Evolutionary conservation across 2,797 vertebrate genomes (phyloP), one percentile per base, ranked within the genome.

Genomic region (Mergus octosetaceus): DNA sequence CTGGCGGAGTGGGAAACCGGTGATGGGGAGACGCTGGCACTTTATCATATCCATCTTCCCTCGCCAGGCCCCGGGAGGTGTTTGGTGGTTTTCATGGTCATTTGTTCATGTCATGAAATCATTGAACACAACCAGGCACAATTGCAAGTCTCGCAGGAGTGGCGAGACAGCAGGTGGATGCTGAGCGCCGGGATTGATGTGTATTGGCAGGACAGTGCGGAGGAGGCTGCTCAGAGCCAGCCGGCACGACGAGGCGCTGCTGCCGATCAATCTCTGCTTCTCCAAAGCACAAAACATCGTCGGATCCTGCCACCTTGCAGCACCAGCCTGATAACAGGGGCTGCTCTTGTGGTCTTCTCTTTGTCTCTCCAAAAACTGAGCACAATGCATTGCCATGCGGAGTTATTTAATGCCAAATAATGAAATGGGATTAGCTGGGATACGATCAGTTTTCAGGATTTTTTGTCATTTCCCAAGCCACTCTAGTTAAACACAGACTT

Each of bases 381-480:
- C 51, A 36, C 34, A 3, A 3, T 3, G 3, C 12, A 4, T 49
- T 30, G 53, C 34, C 19, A 1, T 1, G 14, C 0, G 2, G 53
- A 15, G 32, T 43, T 74, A 66, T 94, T 95, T 56, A 43, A 78
- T 51, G 27, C 3, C 58, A 17, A 53, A 24, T 36, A 61, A 72
- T 18, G 72, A 77, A 87, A 39, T 2, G 36, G 61, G 61, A 96
- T 81, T 75, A 80, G 72, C 57, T 51, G 36, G 68, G 74, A 41
- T 25, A 34, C 22, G 38, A 13, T 36, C 12, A 0, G 28, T 19
- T 36, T 82, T 53, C 34, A 10, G 71, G 34, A 3, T 61, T 56
- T 56, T 47, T 16, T 36, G 4, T 12, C 1, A 53, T 75, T 94
- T 81, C 79, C 65, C 78, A 17, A 21, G 51, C 39, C 53, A 45